Base-by-base conservation (phyloP, 2,888 invertebrate genomes). In the Sinopyrophorus schimmeli region DNA sequence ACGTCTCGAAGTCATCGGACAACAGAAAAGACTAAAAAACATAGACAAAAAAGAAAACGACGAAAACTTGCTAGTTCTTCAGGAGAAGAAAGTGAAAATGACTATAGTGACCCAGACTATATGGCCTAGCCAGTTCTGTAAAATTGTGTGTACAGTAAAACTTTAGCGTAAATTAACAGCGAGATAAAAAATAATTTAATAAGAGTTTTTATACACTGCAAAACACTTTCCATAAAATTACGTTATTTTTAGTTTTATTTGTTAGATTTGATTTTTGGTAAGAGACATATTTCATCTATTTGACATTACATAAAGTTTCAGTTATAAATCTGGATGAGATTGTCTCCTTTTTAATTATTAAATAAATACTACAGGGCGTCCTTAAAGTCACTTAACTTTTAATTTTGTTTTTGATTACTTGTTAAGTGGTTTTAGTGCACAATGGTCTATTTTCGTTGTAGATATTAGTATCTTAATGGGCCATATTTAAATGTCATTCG, bases 71-170 rank as follows among this genome's bases (percentile, higher is more conserved):
- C 74, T 41, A 77, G 78, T 58, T 79, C 74, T 42, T 74, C 80
- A 5, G 80, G 79, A 53, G 81, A 81, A 53, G 84, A 84, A 54
- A 81, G 80, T 71, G 84, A 80, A 60, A 82, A 82, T 65, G 81
- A 84, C 70, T 80, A 73, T 69, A 84, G 84, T 75, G 84, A 84
- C 68, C 74, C 74, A 49, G 74, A 74, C 65, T 74, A 70, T 57
- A 67, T 71, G 70, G 73, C 72, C 68, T 73, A 73, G 67, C 63
- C 62, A 56, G 57, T 57, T 49, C 39, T 47, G 38, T 42, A 49
- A 46, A 43, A 49, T 51, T 63, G 61, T 59, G 65, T 71, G 68
- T 69, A 67, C 65, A 67, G 70, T 67, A 65, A 56, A n/a, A 63
- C 57, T 58, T 49, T 59, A 58, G 56, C 48, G 47, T 58, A 54